Conservation (phyloP, 2,888 invertebrate species). For the Hirtodrosophila trivittata region DNA sequence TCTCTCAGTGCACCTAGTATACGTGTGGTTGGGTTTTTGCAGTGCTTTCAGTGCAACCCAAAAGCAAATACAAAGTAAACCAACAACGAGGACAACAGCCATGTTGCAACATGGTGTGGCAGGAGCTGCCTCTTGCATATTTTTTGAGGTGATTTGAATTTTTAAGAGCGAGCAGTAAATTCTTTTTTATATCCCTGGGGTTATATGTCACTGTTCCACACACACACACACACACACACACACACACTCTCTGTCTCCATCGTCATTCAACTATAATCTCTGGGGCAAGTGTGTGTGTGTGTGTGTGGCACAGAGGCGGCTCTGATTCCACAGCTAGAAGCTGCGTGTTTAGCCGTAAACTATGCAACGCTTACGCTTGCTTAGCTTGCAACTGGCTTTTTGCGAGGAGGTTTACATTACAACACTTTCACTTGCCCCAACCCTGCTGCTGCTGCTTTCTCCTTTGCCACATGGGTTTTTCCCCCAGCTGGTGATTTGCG, state of each 20-base stretch:
- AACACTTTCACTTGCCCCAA: conserved; percentile 44
- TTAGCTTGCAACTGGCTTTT: conserved; percentile 47
- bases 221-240: neutral
- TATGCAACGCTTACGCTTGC: conserved; percentile 40
- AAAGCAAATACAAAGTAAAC: conserved; percentile 49
- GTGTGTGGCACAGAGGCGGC: conserved; percentile 9
- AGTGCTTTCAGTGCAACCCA: conserved; percentile 20
- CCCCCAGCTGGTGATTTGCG: conserved; percentile 34
- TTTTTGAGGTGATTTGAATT: conserved; percentile 74
- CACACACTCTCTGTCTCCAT: neutral
- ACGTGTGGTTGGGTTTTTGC: conserved; percentile 25
- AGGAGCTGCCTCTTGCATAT: conserved; percentile 61
- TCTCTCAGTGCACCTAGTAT: conserved; percentile 7
- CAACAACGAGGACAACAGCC: conserved; percentile 17
- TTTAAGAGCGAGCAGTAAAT: conserved; percentile 64
- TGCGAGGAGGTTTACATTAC: conserved; percentile 30
- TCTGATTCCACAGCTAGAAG: conserved; percentile 27
- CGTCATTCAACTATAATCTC: conserved; percentile 4
- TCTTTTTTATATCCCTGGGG: conserved; percentile 64
- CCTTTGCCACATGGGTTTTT: conserved; percentile 1
- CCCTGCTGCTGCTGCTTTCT: neutral
- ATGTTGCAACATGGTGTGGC: conserved; percentile 5
- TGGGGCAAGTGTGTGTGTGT: conserved; percentile 4
- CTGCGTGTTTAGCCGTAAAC: conserved; percentile 43
- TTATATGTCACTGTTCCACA: conserved; percentile 60